Base-by-base conservation (phyloP, 2,797 vertebrate species). In the Austrolebias charrua region DNA sequence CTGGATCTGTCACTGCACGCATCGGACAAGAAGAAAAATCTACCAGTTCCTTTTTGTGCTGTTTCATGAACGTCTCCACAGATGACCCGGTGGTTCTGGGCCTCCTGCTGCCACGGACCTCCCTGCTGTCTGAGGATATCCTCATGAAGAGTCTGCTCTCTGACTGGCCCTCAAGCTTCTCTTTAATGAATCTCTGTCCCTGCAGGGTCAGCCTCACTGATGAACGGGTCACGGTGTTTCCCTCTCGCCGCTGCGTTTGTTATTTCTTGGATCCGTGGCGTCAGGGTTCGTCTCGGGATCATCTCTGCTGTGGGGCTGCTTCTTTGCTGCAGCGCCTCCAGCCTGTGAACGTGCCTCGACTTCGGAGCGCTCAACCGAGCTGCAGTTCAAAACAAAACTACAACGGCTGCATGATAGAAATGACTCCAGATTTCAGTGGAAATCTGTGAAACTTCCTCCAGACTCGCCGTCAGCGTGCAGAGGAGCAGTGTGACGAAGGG, bases 121-220 rank as follows among this genome's bases (percentile, higher is more conserved):
- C 75, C 59, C 15, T 69, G 6, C 51, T 53, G 7, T 35, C 35
- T 71, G 51, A 64, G 69, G 35, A 81, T 72, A 69, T 78, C 70
- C 60, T 69, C 33, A 56, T 55, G 68, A 8, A 57, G 67, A 80
- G 70, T 63, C 60, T 76, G 83, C 84, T 80, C 79, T 82, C 70
- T 79, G 81, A 79, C 71, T 66, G 68, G 69, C 66, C 83, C 78
- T 71, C 51, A 46, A 67, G 78, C 70, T 78, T 83, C 75, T 60
- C 57, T 86, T 88, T 90, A 89, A 91, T 84, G 80, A 88, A 20
- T 82, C 68, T 80, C 66, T 78, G 78, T 83, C 66, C 68, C 77
- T 24, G 57, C 52, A n/a, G 82, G 84, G 76, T 83, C 75, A 63
- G 80, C 67, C 48, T 60, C 72, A 68, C 77, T 81, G 79, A 86